Evolutionary conservation across 2,797 vertebrate genomes (phyloP).

Genomic region (Chromis chromis): DNA sequence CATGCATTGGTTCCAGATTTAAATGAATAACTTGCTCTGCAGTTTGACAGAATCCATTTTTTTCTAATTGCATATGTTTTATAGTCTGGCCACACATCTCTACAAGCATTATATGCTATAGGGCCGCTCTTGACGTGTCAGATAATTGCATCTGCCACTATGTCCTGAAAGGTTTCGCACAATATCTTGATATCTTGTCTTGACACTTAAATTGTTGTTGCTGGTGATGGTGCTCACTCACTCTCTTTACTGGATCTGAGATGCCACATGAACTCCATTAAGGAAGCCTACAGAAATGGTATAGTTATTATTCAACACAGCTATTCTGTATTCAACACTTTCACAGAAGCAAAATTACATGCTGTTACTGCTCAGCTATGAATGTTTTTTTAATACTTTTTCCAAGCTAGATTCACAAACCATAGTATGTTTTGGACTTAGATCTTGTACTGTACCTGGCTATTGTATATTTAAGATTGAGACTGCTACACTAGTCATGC

Average conservation of each 20-base stretch:
- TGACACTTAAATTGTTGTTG: conserved; percentile 17
- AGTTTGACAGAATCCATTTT: background rate
- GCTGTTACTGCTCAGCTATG: background rate
- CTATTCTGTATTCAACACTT: background rate
- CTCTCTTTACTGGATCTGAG: conserved; percentile 4
- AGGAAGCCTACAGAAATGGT: conserved; percentile 2
- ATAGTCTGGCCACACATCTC: background rate
- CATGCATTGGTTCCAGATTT: background rate
- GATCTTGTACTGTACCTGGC: too few species aligned
- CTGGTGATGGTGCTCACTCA: conserved; percentile 19
- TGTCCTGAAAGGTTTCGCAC: conserved; percentile 18
- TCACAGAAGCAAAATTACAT: background rate
- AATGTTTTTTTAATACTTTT: too few species aligned
- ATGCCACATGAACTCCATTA: conserved; percentile 17
- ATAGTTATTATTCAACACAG: conserved; percentile 4
- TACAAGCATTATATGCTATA: background rate
- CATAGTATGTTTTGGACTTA: too few species aligned
- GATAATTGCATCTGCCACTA: conserved; percentile 34
- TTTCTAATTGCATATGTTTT: background rate
- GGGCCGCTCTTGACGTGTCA: background rate
- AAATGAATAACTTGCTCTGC: background rate
- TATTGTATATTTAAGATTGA: too few species aligned
- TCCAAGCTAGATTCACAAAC: too few species aligned
- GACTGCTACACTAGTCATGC: too few species aligned
- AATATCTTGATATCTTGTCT: conserved; percentile 9